phyloP scores from a whole-genome alignment of 2,888 invertebrate species.

The Andrena dorsata region DNA sequence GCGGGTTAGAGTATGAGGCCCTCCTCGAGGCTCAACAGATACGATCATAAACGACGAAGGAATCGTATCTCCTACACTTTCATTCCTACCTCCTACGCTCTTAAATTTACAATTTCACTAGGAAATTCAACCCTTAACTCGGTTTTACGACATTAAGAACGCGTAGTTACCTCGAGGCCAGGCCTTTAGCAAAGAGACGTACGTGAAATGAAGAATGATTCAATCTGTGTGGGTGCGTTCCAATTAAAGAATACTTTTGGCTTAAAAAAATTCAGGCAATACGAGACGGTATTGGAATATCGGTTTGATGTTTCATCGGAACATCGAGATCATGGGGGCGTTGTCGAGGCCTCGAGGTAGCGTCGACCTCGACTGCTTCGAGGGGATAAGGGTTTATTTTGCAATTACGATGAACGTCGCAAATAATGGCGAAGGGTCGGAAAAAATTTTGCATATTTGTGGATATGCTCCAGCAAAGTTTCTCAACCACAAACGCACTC shows the following conservation, averaged over 20 bases:
- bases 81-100: neutral
- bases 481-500: no score
- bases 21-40: neutral
- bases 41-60: constrained; percentile 13
- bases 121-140: neutral
- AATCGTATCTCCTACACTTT: neutral
- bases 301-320: constrained; percentile 29
- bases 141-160: no score
- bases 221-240: neutral
- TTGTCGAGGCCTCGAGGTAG: constrained; percentile 44
- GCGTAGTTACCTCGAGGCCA: no score
- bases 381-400: constrained; percentile 66
- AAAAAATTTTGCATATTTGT: no score
- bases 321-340: constrained; percentile 45
- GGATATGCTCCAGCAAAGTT: no score
- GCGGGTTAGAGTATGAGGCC: constrained; percentile 19
- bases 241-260: neutral
- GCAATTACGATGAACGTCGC: constrained; percentile 73
- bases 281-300: constrained; percentile 29
- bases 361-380: constrained; percentile 63
- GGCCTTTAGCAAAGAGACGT: no score
- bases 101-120: neutral
- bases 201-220: neutral
- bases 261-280: neutral
- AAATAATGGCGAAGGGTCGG: constrained; percentile 62